Evolutionary conservation across 2,797 vertebrate species (phyloP).

Genomic region (Coregonus suidteri): DNA sequence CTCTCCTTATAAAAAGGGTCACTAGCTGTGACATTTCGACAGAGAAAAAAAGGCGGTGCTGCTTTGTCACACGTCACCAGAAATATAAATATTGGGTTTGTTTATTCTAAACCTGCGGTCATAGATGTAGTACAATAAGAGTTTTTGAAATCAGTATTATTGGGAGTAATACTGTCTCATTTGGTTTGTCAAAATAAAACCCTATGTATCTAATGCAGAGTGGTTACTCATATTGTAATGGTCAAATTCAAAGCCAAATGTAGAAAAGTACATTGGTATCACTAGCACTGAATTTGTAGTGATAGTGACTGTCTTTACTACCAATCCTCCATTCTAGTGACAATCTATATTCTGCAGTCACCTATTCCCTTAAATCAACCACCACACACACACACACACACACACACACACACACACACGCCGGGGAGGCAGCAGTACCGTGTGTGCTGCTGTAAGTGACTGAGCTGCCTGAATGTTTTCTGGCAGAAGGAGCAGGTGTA

Average conservation of each 20-base stretch:
- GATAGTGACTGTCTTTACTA: neutral
- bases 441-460: slow-evolving; percentile 99
- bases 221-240: neutral
- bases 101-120: too few relatives aligned
- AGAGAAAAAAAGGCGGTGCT: too few relatives aligned
- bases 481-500: slow-evolving; percentile 99
- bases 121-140: neutral
- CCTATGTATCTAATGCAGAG: neutral
- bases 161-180: neutral
- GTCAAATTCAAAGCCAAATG: neutral
- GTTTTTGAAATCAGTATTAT: neutral
- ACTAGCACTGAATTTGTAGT: neutral
- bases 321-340: neutral
- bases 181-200: neutral
- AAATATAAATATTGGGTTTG: too few relatives aligned
- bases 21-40: too few relatives aligned
- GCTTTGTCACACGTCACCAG: too few relatives aligned
- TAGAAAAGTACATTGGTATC: neutral
- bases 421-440: slow-evolving; percentile 76
- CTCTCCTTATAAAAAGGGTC: too few relatives aligned
- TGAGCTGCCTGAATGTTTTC: slow-evolving; percentile 99
- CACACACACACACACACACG: slow-evolving; percentile 10
- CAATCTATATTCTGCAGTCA: slow-evolving; percentile 20
- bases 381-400: slow-evolving; percentile 2
- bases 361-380: slow-evolving; percentile 23